A percentile compares a stretch with the other conserved stretches of the same genome.
These are phyloP conservation scores for Siphamia tubifer DNA, from an alignment of 2,113 vertebrate species.

Conservation along the genomic window DNA sequence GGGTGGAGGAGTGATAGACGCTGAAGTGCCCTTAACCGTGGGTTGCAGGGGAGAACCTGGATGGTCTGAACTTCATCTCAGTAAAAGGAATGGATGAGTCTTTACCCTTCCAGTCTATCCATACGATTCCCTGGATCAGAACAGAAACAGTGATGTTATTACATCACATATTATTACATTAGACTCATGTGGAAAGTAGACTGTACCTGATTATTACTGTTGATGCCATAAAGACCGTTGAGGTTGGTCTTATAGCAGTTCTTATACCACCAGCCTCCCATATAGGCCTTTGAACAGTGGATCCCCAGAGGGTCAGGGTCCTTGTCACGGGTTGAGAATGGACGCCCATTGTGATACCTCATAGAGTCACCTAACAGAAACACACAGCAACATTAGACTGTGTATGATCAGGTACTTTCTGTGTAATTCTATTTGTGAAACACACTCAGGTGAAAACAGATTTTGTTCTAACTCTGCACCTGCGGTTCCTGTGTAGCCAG, in stretches of 20 bases:
- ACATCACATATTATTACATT: neutral
- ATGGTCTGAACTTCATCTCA: slow-evolving; percentile 93
- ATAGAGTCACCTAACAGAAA: slow-evolving; percentile 85
- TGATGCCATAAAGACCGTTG: slow-evolving; percentile 86
- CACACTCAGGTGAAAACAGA: neutral
- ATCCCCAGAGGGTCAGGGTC: slow-evolving; percentile 82
- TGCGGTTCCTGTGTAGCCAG: slow-evolving; percentile 79
- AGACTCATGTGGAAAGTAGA: neutral
- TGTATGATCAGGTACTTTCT: neutral
- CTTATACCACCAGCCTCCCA: slow-evolving; percentile 94
- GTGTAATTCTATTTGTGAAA: neutral
- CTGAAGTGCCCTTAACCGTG: slow-evolving; percentile 67
- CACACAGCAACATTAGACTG: neutral
- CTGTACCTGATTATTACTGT: slow-evolving; percentile 86
- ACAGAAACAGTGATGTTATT: neutral
- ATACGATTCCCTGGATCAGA: slow-evolving; percentile 86
- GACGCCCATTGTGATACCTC: slow-evolving; percentile 88
- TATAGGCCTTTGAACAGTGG: slow-evolving; percentile 86
- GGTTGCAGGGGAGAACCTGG: slow-evolving; percentile 69
- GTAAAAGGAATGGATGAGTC: slow-evolving; percentile 90
- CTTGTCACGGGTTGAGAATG: slow-evolving; percentile 88
- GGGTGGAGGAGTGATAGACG: neutral
- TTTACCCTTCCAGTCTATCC: slow-evolving; percentile 95
- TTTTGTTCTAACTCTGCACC: slow-evolving; percentile 51
- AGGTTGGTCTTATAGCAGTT: slow-evolving; percentile 96